These are phyloP conservation scores for Crocuta crocuta DNA, from an alignment of 2,113 vertebrate genomes.

Conservation along the genomic window DNA sequence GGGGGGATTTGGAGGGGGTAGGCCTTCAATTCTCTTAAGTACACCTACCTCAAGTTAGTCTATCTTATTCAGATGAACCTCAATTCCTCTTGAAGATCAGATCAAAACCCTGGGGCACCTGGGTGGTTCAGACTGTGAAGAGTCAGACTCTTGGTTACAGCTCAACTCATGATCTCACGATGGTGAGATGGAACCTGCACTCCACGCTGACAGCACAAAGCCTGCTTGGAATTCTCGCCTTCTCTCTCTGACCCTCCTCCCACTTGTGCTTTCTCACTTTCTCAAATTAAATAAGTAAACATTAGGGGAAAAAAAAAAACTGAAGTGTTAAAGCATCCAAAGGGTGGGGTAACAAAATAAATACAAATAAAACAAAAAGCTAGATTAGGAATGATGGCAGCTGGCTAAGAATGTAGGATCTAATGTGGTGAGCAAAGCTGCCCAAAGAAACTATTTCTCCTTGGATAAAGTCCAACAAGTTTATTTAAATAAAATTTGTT, in stretches of 20 bases:
- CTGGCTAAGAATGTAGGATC: background rate
- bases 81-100: background rate
- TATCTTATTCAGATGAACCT: background rate
- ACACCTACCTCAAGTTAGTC: background rate
- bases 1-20: rapidly evolving
- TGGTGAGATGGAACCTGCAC: no score
- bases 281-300: no score
- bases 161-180: no score
- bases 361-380: constrained; percentile 50
- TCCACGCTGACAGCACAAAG: no score
- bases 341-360: background rate
- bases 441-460: constrained; percentile 37
- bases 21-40: background rate
- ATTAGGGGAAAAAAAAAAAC: no score
- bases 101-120: background rate
- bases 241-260: no score
- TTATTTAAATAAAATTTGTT: constrained; percentile 20
- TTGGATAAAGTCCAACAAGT: background rate
- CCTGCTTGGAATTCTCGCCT: no score
- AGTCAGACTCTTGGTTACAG: no score
- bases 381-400: background rate
- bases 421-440: background rate
- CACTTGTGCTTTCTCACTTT: no score
- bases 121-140: no score
- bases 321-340: background rate